Base-by-base conservation (phyloP, 2,113 vertebrate species). In the Callionymus lyra region DNA sequence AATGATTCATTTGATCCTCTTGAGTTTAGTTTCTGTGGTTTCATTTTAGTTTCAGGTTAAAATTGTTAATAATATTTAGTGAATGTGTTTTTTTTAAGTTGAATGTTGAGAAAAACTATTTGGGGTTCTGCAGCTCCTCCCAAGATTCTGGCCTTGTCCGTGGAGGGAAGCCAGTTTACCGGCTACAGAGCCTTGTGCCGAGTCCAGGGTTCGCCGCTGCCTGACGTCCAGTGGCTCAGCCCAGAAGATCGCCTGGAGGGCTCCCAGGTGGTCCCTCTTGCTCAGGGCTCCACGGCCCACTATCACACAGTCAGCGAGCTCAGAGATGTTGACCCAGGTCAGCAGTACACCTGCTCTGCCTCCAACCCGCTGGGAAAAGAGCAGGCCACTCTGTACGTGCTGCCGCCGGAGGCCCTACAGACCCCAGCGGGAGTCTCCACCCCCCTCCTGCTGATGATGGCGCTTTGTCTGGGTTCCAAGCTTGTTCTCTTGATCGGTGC, bases 321-420 rank as follows among this genome's bases (percentile, higher is more conserved):
- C 35, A 76, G 19, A 0, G 79, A 76, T 10, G 74, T 97, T 58
- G 70, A 58, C 9, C 83, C 83, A 0, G 90, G 90, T 0, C 88
- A 85, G 2, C 91, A 88, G 34, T 95, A 96, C 82, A 92, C 86
- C 27, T 98, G 94, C 41, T 84, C 80, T 0, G 90, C 92, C 58
- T 81, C 84, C 63, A 87, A 87, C 62, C 81, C 82, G 0, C 71
- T 84, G 41, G 85, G 85, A 12, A 72, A 66, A 19, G 83, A 83
- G 10, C 77, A 83, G 61, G 77, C 84, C 40, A 65, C 69, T 1
- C 72, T 86, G 11, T 86, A 80, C 37, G 44, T 87, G n/a, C 61
- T 84, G 48, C 15, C 27, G 10, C 72, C 70, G 6, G 50, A 0
- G 1, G 44, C 59, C 6, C 52, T 27, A 1, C 59, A 6, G 1